Evolutionary conservation across 1,140 invertebrate species (phyloP).

Genomic region (Micrasema minimum): DNA sequence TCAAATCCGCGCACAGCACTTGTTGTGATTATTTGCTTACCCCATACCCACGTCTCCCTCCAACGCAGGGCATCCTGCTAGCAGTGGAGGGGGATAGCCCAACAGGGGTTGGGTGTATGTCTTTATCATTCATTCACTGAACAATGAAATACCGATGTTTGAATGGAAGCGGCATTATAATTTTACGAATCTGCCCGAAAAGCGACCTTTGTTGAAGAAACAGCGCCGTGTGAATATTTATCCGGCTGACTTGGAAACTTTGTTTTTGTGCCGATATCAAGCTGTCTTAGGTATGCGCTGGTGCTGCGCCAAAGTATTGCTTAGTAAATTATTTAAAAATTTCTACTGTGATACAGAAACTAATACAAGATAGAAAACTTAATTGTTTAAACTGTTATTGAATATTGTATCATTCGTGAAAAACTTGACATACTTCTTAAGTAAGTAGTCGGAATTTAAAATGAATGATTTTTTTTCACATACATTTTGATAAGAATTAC

Average conservation of each 20-base stretch:
- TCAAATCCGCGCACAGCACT: slow-evolving; percentile 34
- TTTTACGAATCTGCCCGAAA: slow-evolving; percentile 44
- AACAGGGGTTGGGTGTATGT: slow-evolving; percentile 8
- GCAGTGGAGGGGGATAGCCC: slow-evolving; percentile 22
- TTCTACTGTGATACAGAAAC: not conserved
- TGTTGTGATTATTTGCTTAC: slow-evolving; percentile 34
- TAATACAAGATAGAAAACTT: not conserved
- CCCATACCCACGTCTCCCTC: not conserved
- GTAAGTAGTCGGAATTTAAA: too few relatives aligned
- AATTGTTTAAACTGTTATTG: not conserved
- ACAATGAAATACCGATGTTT: slow-evolving; percentile 46
- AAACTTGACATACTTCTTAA: too few relatives aligned
- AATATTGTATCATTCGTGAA: too few relatives aligned
- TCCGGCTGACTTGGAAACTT: slow-evolving; percentile 6
- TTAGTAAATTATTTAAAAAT: not conserved
- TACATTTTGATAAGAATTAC: too few relatives aligned
- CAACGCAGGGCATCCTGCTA: not conserved
- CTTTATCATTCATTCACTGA: slow-evolving; percentile 30
- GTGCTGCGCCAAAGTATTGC: not conserved
- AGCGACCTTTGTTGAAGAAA: slow-evolving; percentile 30
- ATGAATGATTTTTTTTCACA: too few relatives aligned
- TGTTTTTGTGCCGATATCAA: slow-evolving; percentile 11
- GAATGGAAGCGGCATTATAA: slow-evolving; percentile 45
- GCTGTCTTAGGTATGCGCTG: slow-evolving; percentile 1
- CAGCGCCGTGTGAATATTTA: slow-evolving; percentile 11